Evolutionary conservation across 2,888 invertebrate species (phyloP).

Genomic region (Subacronicta megacephala): DNA sequence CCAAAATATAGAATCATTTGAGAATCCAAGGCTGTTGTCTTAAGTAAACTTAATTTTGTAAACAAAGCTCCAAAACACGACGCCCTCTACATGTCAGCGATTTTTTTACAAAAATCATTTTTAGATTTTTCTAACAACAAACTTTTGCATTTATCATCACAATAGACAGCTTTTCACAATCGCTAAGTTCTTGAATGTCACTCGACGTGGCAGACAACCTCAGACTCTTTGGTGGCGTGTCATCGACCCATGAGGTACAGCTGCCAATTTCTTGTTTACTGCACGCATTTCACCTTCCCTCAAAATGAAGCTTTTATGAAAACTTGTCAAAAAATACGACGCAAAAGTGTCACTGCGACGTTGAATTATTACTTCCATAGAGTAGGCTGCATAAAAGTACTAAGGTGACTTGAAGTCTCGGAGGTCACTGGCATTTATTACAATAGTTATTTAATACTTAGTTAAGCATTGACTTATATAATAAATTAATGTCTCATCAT

Average conservation of each 20-base stretch:
- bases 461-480: no score
- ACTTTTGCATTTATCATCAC: slow-evolving; percentile 8
- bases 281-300: slow-evolving; percentile 27
- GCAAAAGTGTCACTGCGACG: no score
- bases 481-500: no score
- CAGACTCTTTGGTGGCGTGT: slow-evolving; percentile 25
- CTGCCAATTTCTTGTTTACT: slow-evolving; percentile 56
- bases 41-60: no score
- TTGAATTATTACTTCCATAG: no score
- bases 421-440: no score
- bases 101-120: not conserved
- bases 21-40: no score
- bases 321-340: slow-evolving; percentile 7
- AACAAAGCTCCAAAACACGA: no score
- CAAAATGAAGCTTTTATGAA: slow-evolving; percentile 16
- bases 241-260: slow-evolving; percentile 50
- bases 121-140: not conserved
- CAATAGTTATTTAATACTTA: no score
- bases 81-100: not conserved
- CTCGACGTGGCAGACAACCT: not conserved
- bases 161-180: slow-evolving; percentile 5
- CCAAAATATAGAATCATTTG: no score
- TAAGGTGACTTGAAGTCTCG: no score
- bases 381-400: no score
- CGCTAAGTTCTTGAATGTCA: not conserved